phyloP scores from a whole-genome alignment of 1,140 invertebrate genomes.

The Diuraphis noxia region DNA sequence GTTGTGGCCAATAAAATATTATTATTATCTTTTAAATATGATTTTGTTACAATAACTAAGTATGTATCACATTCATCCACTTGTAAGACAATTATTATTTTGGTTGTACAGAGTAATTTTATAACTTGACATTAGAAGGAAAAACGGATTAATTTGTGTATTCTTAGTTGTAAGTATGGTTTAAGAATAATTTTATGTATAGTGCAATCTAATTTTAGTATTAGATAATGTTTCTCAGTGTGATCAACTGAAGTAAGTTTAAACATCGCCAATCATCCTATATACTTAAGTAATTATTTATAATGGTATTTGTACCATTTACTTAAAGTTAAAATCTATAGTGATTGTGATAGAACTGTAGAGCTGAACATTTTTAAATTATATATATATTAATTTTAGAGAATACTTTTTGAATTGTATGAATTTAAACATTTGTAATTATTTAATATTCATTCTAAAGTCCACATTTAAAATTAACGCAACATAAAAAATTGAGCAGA shows the following conservation, averaged over 20 bases:
- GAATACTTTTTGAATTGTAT: not conserved
- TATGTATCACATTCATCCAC: not conserved
- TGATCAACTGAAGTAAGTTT: not conserved
- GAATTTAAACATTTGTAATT: not conserved
- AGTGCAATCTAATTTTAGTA: not conserved
- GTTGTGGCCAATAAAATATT: not conserved
- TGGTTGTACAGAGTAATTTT: not conserved
- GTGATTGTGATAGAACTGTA: not conserved
- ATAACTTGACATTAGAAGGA: not conserved
- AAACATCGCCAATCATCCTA: not conserved
- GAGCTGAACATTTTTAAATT: not conserved
- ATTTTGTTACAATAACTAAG: not conserved
- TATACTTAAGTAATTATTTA: not conserved
- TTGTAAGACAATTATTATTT: not conserved
- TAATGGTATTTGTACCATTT: not conserved
- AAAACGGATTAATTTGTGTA: not conserved
- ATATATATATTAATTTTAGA: not conserved
- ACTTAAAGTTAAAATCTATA: not conserved
- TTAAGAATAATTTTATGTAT: not conserved
- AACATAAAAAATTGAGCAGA: too few species aligned
- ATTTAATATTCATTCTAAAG: not conserved
- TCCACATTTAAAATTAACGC: not conserved
- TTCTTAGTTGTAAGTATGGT: not conserved
- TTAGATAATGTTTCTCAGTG: not conserved
- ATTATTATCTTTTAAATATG: not conserved